Evolutionary conservation across 2,113 vertebrate genomes (phyloP), one percentile per base, ranked within the genome.

Genomic region (Chionodraco myersi): DNA sequence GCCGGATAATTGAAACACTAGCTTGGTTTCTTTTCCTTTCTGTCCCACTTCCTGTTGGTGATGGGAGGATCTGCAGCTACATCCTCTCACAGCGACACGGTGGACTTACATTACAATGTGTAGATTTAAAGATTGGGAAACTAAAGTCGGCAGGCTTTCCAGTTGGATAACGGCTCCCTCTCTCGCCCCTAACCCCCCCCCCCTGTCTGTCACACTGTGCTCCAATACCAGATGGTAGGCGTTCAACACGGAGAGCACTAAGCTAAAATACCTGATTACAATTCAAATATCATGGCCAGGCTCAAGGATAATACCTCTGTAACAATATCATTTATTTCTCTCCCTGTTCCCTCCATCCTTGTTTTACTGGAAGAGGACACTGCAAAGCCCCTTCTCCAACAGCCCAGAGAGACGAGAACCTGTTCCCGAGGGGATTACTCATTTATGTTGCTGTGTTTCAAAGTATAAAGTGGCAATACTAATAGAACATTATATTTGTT

Each of bases 281-380:
- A 99, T 96, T 97, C 94, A 92, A 95, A 96, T 96, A 95, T 92
- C 94, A 95, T 95, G 95, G 94, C 91, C 87, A 85, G 96, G 97
- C 96, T 99, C 98, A 99, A 86, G 93, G 95, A 94, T 98, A 98
- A 98, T 96, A 95, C 97, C 96, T 91, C 92, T 88, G 96, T 97
- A 97, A 98, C 96, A 97, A 97, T 97, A 97, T 97, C 96, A 98
- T 98, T 98, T 98, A 97, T 98, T 98, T 97, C 96, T 94, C 92
- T 93, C 93, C 92, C 93, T 96, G 96, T 95, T 92, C 82, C 80
- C 93, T 94, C 97, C 96, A 98, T 98, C 96, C 96, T 91, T 94
- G 95, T 94, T 83, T 97, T 96, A 97, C 96, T 94, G 92, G 92
- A 93, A 95, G 95, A 95, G 94, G 91, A 95, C 93, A 92, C 92